Conservation (phyloP, 2,797 vertebrate genomes). For the Lacerta viridis region DNA sequence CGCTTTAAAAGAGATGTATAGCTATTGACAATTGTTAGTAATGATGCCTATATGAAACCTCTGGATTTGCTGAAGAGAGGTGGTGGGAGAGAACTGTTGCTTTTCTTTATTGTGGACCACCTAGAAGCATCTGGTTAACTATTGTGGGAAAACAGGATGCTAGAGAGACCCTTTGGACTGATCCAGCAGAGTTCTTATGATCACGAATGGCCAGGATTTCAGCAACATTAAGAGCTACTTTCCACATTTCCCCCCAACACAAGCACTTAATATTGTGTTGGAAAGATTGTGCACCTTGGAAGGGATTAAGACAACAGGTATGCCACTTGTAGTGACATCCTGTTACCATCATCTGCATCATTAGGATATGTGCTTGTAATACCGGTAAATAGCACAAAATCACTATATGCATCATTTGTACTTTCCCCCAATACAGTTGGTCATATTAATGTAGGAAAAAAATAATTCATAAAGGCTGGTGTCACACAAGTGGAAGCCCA, state of each 20-base stretch:
- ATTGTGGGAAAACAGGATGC: background rate
- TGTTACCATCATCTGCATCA: background rate
- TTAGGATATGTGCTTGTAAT: too few species aligned
- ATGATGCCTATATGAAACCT: background rate
- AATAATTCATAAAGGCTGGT: background rate
- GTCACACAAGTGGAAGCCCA: too few species aligned
- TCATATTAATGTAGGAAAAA: background rate
- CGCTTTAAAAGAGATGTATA: background rate
- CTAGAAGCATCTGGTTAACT: background rate
- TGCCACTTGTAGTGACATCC: background rate
- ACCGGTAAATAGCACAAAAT: background rate
- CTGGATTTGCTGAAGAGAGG: background rate
- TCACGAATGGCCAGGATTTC: background rate
- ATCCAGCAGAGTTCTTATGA: background rate
- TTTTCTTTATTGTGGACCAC: background rate
- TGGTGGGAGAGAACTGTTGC: background rate
- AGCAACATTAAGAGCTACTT: background rate
- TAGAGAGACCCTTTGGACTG: background rate
- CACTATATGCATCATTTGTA: background rate
- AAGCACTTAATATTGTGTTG: background rate
- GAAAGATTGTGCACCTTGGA: background rate
- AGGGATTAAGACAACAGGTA: background rate
- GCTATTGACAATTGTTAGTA: background rate
- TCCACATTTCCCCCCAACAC: background rate
- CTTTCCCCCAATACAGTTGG: background rate